Evolutionary conservation across 2,113 vertebrate species (phyloP), one percentile per base, ranked within the genome.

Genomic region (Sphyrna mokarran): DNA sequence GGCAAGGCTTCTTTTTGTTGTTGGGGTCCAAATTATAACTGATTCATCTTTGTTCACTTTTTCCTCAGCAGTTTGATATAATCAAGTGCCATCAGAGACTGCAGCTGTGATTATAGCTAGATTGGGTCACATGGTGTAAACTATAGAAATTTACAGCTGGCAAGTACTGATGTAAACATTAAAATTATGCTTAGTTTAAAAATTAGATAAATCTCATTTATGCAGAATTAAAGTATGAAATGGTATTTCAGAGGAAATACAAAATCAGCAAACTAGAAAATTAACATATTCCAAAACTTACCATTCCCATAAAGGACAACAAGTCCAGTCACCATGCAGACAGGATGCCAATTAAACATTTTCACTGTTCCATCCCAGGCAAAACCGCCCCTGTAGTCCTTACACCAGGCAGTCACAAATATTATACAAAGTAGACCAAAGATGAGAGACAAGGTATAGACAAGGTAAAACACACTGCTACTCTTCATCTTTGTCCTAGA

Each of bases 331-430:
- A 99, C 98, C 99, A 99, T 99, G 96, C 99, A 97, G 70, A 99
- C 98, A 0, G 99, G 99, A 96, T 99, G 99, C 98, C 98, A 99
- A 97, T 99, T 99, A 97, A 99, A 99, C 40, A 97, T 98, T 43
- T 29, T 96, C 0, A 1, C 0, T 0, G 97, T 96, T 61, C 98
- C 97, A 0, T 99, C 98, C 99, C 98, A 98, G 85, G 98, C 97
- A 0, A 99, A 99, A 23, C 99, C 98, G 0, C 97, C 97, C 0
- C 97, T 98, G 98, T 98, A 99, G 6, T 40, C 95, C 43, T 96
- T 96, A 96, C 97, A 98, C 99, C 99, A 99, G 22, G 97, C 86
- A 14, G 96, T 95, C 7, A 97, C 98, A 2, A 98, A 97, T 68
- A 97, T 97, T 96, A 98, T 11, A 2, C 98, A 99, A 86, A 97